Evolutionary conservation across 1,140 invertebrate species (phyloP).

Genomic region (Helicoverpa zea): DNA sequence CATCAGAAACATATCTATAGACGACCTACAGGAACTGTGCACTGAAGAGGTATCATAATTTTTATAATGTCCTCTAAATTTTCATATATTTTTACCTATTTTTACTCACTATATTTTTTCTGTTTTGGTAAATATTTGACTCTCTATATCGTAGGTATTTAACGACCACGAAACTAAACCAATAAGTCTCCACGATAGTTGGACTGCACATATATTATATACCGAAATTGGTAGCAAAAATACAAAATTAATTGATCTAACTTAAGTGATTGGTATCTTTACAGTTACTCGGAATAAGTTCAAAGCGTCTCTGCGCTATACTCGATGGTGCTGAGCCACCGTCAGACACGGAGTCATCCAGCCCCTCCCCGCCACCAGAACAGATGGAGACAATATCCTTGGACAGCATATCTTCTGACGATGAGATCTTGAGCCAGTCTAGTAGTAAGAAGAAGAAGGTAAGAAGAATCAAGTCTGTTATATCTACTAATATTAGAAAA

Average conservation of each 20-base stretch:
- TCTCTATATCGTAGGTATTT: too few species aligned
- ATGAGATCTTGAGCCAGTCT: constrained; percentile 74
- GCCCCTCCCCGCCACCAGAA: constrained; percentile 66
- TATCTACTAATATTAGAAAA: not conserved
- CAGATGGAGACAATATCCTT: constrained; percentile 87
- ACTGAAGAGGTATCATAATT: constrained; percentile 86
- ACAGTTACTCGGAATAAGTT: constrained; percentile 87
- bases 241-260: too few species aligned
- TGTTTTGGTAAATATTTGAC: too few species aligned
- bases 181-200: too few species aligned
- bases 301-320: constrained; percentile 86
- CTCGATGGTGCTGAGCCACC: constrained; percentile 87
- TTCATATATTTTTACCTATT: not conserved
- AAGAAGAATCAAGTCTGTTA: not conserved
- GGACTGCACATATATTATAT: too few species aligned
- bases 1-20: constrained; percentile 86
- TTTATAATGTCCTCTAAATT: not conserved
- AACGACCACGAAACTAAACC: too few species aligned
- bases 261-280: constrained; percentile 32
- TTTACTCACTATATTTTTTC: not conserved
- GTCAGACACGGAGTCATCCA: constrained; percentile 87
- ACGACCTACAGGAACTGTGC: constrained; percentile 89
- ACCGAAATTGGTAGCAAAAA: too few species aligned
- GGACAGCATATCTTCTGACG: constrained; percentile 88
- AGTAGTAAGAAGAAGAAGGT: constrained; percentile 74